Conservation (phyloP, 1,140 invertebrate genomes). For the Pogonognathellus flavescens region DNA sequence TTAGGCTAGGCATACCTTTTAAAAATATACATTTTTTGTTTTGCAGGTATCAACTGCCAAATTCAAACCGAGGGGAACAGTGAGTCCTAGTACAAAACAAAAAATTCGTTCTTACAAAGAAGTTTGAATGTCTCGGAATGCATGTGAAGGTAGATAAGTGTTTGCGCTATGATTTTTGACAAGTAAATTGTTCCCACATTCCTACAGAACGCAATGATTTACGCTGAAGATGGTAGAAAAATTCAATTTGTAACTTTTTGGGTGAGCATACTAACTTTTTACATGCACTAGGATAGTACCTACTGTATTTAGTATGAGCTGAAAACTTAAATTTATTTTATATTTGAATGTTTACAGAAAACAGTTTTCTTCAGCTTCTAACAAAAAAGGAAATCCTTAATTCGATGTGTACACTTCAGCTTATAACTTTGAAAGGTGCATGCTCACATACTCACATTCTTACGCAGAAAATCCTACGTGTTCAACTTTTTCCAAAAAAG, state of each 20-base stretch:
- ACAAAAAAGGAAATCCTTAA: constrained; percentile 2
- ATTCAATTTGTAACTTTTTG: constrained; percentile 41
- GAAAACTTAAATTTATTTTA: no score
- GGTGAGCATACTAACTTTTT: no score
- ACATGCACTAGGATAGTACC: no score
- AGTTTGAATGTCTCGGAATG: neutral
- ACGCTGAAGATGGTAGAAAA: constrained; percentile 6
- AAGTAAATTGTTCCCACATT: constrained; percentile 42
- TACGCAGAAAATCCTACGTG: neutral
- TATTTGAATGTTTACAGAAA: no score
- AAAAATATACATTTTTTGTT: no score
- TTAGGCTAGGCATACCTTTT: no score
- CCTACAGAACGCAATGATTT: constrained; percentile 35
- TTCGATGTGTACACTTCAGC: neutral
- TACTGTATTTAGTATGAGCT: no score
- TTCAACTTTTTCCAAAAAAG: neutral
- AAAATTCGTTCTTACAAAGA: no score
- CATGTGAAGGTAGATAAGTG: neutral
- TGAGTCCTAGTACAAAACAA: no score
- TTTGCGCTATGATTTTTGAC: constrained; percentile 37
- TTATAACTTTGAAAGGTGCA: neutral
- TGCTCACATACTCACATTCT: neutral
- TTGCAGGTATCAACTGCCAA: no score
- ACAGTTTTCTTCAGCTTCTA: neutral
- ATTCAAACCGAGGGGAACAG: no score